phyloP scores from a whole-genome alignment of 1,140 invertebrate genomes.

The Philotrypesis tridentata region DNA sequence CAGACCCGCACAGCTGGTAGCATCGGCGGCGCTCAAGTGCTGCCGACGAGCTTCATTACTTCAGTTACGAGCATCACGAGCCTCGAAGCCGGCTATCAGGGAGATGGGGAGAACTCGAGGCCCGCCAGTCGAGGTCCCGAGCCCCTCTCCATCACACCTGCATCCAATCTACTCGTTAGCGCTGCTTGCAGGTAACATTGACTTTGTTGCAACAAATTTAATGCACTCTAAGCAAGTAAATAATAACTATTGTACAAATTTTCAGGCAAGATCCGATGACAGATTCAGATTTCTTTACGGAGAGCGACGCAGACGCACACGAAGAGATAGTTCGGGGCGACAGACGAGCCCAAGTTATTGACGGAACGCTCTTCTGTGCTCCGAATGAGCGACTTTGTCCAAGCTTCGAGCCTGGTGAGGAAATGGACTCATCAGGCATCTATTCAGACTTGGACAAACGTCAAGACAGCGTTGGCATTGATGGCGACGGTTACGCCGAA shows the following conservation, averaged over 20 bases:
- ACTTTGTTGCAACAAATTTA: neutral
- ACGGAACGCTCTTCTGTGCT: slow-evolving; percentile 86
- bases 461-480: slow-evolving; percentile 57
- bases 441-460: slow-evolving; percentile 86
- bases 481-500: slow-evolving; percentile 56
- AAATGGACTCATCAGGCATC: slow-evolving; percentile 90
- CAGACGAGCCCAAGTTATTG: slow-evolving; percentile 78
- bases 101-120: slow-evolving; percentile 87
- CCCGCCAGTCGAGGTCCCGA: slow-evolving; percentile 84
- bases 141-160: slow-evolving; percentile 75
- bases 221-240: neutral
- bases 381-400: slow-evolving; percentile 70
- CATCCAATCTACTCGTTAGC: slow-evolving; percentile 19
- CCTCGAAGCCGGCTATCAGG: slow-evolving; percentile 89
- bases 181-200: slow-evolving; percentile 20
- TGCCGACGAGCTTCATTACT: slow-evolving; percentile 82
- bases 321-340: slow-evolving; percentile 84
- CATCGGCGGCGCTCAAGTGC: slow-evolving; percentile 36
- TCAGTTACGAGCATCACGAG: slow-evolving; percentile 90
- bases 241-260: neutral
- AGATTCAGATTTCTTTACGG: slow-evolving; percentile 91
- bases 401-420: slow-evolving; percentile 74
- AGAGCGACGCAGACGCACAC: slow-evolving; percentile 87
- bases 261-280: slow-evolving; percentile 86
- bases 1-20: neutral